phyloP scores from a whole-genome alignment of 2,797 vertebrate genomes.

The Sciaenops ocellatus region DNA sequence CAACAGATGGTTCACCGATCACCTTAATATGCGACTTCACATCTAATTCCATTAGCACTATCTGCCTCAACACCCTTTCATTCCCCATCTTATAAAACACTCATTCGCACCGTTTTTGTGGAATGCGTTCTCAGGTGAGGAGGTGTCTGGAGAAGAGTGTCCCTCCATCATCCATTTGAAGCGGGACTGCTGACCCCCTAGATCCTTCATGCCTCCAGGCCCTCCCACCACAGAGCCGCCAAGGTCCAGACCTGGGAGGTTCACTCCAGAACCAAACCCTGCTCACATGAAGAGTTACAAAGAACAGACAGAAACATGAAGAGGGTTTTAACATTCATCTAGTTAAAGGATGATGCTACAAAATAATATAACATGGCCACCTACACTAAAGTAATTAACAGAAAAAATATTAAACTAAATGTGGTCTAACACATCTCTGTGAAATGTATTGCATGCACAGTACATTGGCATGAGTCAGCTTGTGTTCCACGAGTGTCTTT shows the following conservation, averaged over 20 bases:
- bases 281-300: constrained; percentile 4
- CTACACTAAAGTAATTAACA: background rate
- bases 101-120: constrained; percentile 93
- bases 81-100: background rate
- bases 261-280: constrained; percentile 92
- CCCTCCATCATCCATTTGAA: constrained; percentile 99
- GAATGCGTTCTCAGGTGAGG: constrained; percentile 91
- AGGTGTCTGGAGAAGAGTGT: constrained; percentile 92
- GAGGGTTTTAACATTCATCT: background rate
- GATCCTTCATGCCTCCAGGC: constrained; percentile 87
- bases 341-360: background rate
- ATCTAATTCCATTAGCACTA: constrained; percentile 22
- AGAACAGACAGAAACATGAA: background rate
- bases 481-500: background rate
- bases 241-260: constrained; percentile 89
- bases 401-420: background rate
- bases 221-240: constrained; percentile 90
- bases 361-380: background rate
- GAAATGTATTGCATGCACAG: background rate
- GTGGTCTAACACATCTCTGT: background rate
- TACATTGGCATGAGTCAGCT: background rate
- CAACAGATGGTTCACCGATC: constrained; percentile 43
- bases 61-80: background rate
- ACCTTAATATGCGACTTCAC: constrained; percentile 20
- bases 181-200: constrained; percentile 93